Base-by-base conservation (phyloP, 2,888 invertebrate species). In the Acronicta aceris region DNA sequence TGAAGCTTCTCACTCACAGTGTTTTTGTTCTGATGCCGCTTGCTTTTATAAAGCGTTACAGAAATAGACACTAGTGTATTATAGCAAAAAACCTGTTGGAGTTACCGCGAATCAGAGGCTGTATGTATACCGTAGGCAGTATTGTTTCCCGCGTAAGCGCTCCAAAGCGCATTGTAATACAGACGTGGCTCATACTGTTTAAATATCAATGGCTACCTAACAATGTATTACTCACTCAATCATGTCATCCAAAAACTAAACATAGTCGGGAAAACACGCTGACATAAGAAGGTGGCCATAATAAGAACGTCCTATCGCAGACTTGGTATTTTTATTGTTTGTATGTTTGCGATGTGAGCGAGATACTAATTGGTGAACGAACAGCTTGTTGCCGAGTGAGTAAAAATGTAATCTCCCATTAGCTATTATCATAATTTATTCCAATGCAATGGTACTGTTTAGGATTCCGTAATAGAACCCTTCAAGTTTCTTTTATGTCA, bases 1-100 rank as follows among this genome's bases (percentile, higher is more conserved):
- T 83, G 89, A 87, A 93, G 91, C 93, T 89, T 88, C 86, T 85
- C 81, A 87, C 83, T 79, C 83, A 89, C 87, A 91, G 88, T 93
- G 90, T 84, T 88, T 84, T 85, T 87, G 84, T 83, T 86, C 78
- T 76, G 79, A 79, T 76, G 73, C 74, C 81, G 82, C 78, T 85
- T 82, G 89, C 87, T 88, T 91, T 94, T 94, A 93, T 94, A 94
- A 93, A 93, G 90, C 92, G 84, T 90, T 85, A 88, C 90, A 89
- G 84, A 92, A 92, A 93, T 92, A 92, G 85, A 81, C 83, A 82
- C 79, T 84, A 80, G 85, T 85, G 84, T 87, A 86, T 87, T 84
- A 84, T 81, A 83, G 84, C 86, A 90, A 92, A 91, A 93, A 94
- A 94, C 94, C 89, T 82, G 91, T 91, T 86, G 81, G 83, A 79